phyloP scores from a whole-genome alignment of 2,888 invertebrate species.

The Tenthredo amoena region DNA sequence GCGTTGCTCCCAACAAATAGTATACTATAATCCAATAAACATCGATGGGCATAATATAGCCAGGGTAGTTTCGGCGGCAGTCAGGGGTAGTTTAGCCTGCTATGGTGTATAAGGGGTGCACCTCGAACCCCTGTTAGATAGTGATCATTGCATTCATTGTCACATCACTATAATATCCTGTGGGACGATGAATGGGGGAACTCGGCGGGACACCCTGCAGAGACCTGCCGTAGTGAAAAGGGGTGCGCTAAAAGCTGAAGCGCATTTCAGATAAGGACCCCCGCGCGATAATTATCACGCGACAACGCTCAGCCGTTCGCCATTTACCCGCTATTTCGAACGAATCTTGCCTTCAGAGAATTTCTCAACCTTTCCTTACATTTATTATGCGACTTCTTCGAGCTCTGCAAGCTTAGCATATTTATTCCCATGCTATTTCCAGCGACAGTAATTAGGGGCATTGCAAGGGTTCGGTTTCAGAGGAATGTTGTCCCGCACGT shows the following conservation, averaged over 20 bases:
- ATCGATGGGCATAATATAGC: constrained; percentile 72
- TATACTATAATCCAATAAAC: constrained; percentile 75
- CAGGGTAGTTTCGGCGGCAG: constrained; percentile 71
- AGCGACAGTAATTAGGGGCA: neutral
- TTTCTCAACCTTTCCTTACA: neutral
- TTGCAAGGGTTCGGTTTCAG: neutral
- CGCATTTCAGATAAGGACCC: constrained; percentile 68
- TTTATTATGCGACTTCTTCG: neutral
- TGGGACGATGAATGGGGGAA: constrained; percentile 56
- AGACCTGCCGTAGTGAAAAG: constrained; percentile 54
- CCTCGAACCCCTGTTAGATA: constrained; percentile 66
- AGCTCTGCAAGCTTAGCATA: neutral
- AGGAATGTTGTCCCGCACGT: neutral
- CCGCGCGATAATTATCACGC: constrained; percentile 66
- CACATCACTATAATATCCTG: constrained; percentile 70
- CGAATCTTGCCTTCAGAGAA: neutral
- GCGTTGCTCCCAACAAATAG: constrained; percentile 74
- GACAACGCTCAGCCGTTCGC: constrained; percentile 50
- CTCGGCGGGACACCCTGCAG: constrained; percentile 7
- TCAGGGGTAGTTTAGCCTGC: constrained; percentile 70
- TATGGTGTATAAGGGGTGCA: constrained; percentile 57
- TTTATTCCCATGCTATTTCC: neutral
- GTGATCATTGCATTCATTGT: constrained; percentile 73
- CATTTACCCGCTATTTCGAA: constrained; percentile 7
- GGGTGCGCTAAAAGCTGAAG: constrained; percentile 69